Base-by-base conservation (phyloP, 2,113 vertebrate genomes). In the Panthera leo region DNA sequence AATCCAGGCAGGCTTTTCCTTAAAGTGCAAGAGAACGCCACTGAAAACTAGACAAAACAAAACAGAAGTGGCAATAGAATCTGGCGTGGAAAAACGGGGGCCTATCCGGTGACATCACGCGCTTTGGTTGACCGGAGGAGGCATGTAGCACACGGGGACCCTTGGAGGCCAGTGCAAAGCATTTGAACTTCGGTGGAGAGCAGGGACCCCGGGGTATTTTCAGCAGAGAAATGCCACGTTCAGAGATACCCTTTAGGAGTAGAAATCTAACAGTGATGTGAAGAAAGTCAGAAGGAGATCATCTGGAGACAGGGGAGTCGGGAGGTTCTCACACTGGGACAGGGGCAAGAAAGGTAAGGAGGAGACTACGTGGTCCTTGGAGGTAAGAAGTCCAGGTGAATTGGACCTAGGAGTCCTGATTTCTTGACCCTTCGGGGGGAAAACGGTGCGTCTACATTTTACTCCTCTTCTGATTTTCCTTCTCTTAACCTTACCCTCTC, bases 31-130 rank as follows among this genome's bases (percentile, higher is more conserved):
- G 5, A 63, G 48, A 23, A 10, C 2, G 29, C 5, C 2, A 3
- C 7, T 4, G 14, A 36, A 51, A 3, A 7, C 45, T 9, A 45
- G 45, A 45, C 45, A 9, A 9, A 45, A 45, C 45, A 45, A 42
- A 5, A 16, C 23, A 9, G 10, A 7, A 27, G 14, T 0, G 1
- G 7, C 21, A 4, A 6, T 7, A n/a, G 18, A 61, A n/a, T 0
- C 7, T 12, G 14, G 5, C 1, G 5, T 29, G 45, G 18, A 15
- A 11, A 34, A 36, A 21, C 0, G 19, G 55, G 10, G 45, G 5
- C 2, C 53, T 8, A 1, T 2, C 4, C 12, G 0, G 0, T 16
- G 27, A 2, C 6, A 0, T 31, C 16, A 0, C 0, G 0, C 1
- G 29, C 5, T 8, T 55, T 36, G 9, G 15, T 34, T 68, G 27